These are phyloP conservation scores for Leptinotarsa lineolata DNA, from an alignment of 1,140 invertebrate species.

Conservation along the genomic window DNA sequence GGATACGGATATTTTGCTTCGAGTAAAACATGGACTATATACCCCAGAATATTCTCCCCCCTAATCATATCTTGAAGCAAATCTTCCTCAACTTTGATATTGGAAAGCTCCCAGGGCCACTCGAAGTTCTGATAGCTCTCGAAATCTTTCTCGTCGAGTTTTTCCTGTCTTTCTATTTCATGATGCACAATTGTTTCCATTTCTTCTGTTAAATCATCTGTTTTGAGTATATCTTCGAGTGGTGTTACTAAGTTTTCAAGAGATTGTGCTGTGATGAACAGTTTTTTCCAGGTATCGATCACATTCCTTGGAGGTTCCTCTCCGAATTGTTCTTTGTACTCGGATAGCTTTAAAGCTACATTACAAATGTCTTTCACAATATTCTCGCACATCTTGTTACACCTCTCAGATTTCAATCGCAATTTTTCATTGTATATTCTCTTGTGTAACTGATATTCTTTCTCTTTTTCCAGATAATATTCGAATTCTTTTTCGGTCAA, in stretches of 20 bases:
- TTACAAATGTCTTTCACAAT: constrained; percentile 60
- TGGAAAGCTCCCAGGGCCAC: constrained; percentile 51
- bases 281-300: constrained; percentile 60
- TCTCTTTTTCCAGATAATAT: constrained; percentile 60
- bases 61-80: constrained; percentile 32
- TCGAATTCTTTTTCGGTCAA: constrained; percentile 55
- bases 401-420: constrained; percentile 55
- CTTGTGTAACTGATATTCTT: constrained; percentile 59
- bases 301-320: constrained; percentile 51
- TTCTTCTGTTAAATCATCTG: constrained; percentile 11
- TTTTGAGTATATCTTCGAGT: constrained; percentile 24
- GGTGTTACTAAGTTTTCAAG: constrained; percentile 57
- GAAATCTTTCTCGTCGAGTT: constrained; percentile 52
- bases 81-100: constrained; percentile 22
- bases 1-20: constrained; percentile 61
- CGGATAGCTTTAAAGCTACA: constrained; percentile 59
- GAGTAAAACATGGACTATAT: constrained; percentile 62
- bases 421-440: constrained; percentile 59
- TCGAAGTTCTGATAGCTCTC: constrained; percentile 51
- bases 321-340: constrained; percentile 56
- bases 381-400: constrained; percentile 59
- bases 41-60: constrained; percentile 56
- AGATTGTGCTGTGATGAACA: constrained; percentile 61
- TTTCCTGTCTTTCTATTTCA: constrained; percentile 47
- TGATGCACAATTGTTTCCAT: constrained; percentile 31